Evolutionary conservation across 1,140 invertebrate genomes (phyloP).

Genomic region (Hyposmocoma kahamanoa): DNA sequence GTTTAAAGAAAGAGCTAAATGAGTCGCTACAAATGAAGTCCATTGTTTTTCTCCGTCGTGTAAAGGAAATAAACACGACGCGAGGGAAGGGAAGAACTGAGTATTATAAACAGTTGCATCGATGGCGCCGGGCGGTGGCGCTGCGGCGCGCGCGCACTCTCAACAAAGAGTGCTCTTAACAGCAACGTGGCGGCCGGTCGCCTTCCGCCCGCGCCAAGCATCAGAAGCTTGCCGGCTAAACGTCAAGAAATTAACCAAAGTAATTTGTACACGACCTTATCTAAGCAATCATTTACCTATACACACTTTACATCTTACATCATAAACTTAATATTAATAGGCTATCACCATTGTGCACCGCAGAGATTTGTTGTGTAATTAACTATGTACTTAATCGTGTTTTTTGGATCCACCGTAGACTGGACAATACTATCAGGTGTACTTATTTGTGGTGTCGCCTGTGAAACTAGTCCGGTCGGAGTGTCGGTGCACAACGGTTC

Average conservation of each 20-base stretch:
- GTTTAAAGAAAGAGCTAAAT: too few relatives aligned
- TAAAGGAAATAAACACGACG: too few relatives aligned
- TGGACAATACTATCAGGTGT: too few relatives aligned
- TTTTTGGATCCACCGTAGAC: too few relatives aligned
- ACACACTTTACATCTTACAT: slow-evolving; percentile 63
- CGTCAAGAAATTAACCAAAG: slow-evolving; percentile 42
- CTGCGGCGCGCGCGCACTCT: slow-evolving; percentile 13
- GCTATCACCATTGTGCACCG: slow-evolving; percentile 22
- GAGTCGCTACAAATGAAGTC: too few relatives aligned
- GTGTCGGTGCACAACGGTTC: background rate
- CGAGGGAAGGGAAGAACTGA: slow-evolving; percentile 31
- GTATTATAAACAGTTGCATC: slow-evolving; percentile 46
- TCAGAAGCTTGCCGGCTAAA: background rate
- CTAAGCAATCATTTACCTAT: slow-evolving; percentile 39
- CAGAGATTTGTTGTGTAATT: too few relatives aligned
- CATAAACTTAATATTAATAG: slow-evolving; percentile 67
- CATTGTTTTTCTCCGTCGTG: too few relatives aligned
- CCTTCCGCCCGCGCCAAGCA: background rate
- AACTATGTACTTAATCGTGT: too few relatives aligned
- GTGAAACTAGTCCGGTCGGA: too few relatives aligned
- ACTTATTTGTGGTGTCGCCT: too few relatives aligned
- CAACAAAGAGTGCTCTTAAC: slow-evolving; percentile 32
- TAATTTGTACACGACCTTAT: slow-evolving; percentile 60
- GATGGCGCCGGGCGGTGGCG: slow-evolving; percentile 1
- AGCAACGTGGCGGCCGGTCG: slow-evolving; percentile 14